Conservation (phyloP, 2,113 vertebrate genomes). For the Hippocampus mohnikei region DNA sequence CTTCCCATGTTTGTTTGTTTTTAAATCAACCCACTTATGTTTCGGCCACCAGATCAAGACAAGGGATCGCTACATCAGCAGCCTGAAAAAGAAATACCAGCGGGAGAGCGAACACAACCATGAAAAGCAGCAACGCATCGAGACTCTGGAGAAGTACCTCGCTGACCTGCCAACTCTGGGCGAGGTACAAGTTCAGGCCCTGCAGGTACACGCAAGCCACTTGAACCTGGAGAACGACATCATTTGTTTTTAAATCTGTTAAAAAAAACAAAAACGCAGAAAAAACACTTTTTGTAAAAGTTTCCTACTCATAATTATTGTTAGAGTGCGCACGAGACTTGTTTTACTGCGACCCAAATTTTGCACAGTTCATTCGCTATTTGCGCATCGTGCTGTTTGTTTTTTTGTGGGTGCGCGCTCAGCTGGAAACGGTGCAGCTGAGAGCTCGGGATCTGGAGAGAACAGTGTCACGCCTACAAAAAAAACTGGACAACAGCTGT, state of each 20-base stretch:
- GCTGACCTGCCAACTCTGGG: constrained; percentile 89
- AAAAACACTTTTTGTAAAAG: no score
- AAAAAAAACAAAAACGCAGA: no score
- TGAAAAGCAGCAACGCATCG: constrained; percentile 90
- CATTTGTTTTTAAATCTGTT: no score
- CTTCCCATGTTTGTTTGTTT: background rate
- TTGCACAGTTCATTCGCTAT: no score
- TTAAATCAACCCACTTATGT: background rate
- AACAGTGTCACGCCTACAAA: constrained; percentile 70
- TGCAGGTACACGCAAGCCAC: constrained; percentile 73
- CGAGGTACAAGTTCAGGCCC: constrained; percentile 82
- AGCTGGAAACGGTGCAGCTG: constrained; percentile 83
- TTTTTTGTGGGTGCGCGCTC: constrained; percentile 18
- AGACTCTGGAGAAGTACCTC: constrained; percentile 93
- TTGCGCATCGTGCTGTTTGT: background rate
- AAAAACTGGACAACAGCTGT: constrained; percentile 72
- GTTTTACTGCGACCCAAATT: no score
- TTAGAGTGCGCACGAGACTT: no score
- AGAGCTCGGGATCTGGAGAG: constrained; percentile 79
- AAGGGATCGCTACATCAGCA: constrained; percentile 91
- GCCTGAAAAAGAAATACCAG: constrained; percentile 92
- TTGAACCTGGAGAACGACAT: no score
- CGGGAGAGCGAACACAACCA: constrained; percentile 87
- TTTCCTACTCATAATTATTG: no score
- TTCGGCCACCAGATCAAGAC: constrained; percentile 82